phyloP scores from a whole-genome alignment of 2,888 invertebrate species.

The Thera obeliscata region DNA sequence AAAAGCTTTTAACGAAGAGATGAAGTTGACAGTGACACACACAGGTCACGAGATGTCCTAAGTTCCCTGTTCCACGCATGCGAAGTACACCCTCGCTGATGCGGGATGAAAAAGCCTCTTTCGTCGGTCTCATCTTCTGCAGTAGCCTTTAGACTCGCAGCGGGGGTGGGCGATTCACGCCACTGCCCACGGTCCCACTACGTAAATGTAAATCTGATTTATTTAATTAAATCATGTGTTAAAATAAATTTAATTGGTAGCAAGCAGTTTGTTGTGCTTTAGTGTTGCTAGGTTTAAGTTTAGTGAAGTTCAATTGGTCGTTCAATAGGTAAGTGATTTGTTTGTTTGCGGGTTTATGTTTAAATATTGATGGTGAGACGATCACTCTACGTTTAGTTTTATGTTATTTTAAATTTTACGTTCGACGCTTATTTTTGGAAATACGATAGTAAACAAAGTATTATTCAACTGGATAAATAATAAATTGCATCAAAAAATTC shows the following conservation, averaged over 20 bases:
- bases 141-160: slow-evolving; percentile 58
- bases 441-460: too few species aligned
- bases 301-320: slow-evolving; percentile 23
- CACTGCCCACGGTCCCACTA: slow-evolving; percentile 28
- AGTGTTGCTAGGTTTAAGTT: slow-evolving; percentile 26
- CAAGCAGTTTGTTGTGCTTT: slow-evolving; percentile 16
- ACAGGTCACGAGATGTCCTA: slow-evolving; percentile 49
- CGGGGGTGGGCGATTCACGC: slow-evolving; percentile 47
- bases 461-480: too few species aligned
- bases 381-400: slow-evolving; percentile 5
- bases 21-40: slow-evolving; percentile 7
- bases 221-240: slow-evolving; percentile 32
- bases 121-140: slow-evolving; percentile 54
- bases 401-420: too few species aligned
- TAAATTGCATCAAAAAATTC: too few species aligned
- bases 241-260: slow-evolving; percentile 16
- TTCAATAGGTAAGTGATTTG: slow-evolving; percentile 30
- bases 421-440: too few species aligned
- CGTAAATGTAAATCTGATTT: slow-evolving; percentile 27
- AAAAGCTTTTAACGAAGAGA: slow-evolving; percentile 3
- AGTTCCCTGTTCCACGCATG: slow-evolving; percentile 59
- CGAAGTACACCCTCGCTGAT: slow-evolving; percentile 55
- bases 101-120: slow-evolving; percentile 66
- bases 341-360: slow-evolving; percentile 18
- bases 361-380: slow-evolving; percentile 1